phyloP scores from a whole-genome alignment of 2,113 vertebrate genomes.

The Ivindomyrus marchei region DNA sequence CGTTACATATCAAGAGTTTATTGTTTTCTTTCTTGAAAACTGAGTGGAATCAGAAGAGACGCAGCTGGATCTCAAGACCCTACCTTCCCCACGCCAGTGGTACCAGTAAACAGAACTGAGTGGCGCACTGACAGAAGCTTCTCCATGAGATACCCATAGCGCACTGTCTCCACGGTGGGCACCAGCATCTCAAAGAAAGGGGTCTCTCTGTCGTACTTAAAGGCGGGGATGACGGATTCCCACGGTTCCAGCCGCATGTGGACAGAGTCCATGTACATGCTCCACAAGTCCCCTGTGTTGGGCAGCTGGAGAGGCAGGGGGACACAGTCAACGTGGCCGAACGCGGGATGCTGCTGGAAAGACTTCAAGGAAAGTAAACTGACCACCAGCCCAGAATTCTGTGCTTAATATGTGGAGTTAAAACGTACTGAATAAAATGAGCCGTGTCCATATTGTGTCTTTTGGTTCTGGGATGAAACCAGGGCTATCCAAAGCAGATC shows the following conservation, averaged over 20 bases:
- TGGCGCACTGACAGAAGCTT: slow-evolving; percentile 70
- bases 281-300: slow-evolving; percentile 65
- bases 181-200: slow-evolving; percentile 84
- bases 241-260: slow-evolving; percentile 64
- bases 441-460: background rate
- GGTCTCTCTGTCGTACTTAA: slow-evolving; percentile 62
- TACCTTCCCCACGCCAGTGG: slow-evolving; percentile 82
- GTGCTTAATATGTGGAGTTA: background rate
- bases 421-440: background rate
- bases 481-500: background rate
- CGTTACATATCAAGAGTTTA: background rate
- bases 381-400: background rate
- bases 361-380: background rate
- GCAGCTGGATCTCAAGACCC: background rate
- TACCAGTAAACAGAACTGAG: slow-evolving; percentile 75
- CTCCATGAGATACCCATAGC: slow-evolving; percentile 81
- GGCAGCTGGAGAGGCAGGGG: slow-evolving; percentile 56
- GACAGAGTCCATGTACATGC: slow-evolving; percentile 69
- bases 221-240: slow-evolving; percentile 70
- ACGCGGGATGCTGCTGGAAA: background rate
- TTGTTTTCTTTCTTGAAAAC: background rate
- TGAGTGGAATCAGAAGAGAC: background rate
- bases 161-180: slow-evolving; percentile 76
- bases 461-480: background rate
- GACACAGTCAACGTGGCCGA: background rate